Base-by-base conservation (phyloP, 2,113 vertebrate species). In the Serinus canaria region DNA sequence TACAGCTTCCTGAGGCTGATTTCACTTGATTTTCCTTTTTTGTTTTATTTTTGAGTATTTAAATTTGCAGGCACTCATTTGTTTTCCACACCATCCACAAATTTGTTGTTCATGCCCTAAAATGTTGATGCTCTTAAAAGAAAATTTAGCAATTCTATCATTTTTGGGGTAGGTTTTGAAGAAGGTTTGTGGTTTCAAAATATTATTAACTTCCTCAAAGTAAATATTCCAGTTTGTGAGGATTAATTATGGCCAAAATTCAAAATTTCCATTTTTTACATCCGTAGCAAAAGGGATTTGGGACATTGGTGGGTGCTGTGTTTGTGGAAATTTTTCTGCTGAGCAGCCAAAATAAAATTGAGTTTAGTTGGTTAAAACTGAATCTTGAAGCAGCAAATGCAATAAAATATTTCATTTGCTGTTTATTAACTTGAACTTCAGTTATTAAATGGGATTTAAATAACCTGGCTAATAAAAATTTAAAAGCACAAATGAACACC, bases 101-200 rank as follows among this genome's bases (percentile, higher is more conserved):
- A 11, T 76, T 56, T 47, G 7, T 15, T 58, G 13, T 44, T 79
- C 9, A 4, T 28, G 4, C 19, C 52, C 35, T 87, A 37, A 87
- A 68, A 44, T 37, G 69, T 2, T 30, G 30, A 13, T n/a, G 31
- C 5, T 14, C 41, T 41, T 79, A 13, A 23, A 55, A 63, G 28
- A 28, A 44, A 83, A 44, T 10, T 1, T 7, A 52, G 27, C 30
- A 12, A 2, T 60, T 11, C 2, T 7, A 1, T 17, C 8, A 31
- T 75, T 66, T 60, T 31, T 0, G 4, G 19, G 28, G 10, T 37
- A 8, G 35, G 1, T 35, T 69, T 74, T 78, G 23, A 20, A 83
- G 46, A 21, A 46, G 30, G 3, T 24, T 64, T 53, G 52, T 70
- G 66, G 9, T 78, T 77, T 67, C 37, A 53, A 37, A 15, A 6